phyloP scores from a whole-genome alignment of 2,113 vertebrate genomes.

The Ranitomeya imitator region DNA sequence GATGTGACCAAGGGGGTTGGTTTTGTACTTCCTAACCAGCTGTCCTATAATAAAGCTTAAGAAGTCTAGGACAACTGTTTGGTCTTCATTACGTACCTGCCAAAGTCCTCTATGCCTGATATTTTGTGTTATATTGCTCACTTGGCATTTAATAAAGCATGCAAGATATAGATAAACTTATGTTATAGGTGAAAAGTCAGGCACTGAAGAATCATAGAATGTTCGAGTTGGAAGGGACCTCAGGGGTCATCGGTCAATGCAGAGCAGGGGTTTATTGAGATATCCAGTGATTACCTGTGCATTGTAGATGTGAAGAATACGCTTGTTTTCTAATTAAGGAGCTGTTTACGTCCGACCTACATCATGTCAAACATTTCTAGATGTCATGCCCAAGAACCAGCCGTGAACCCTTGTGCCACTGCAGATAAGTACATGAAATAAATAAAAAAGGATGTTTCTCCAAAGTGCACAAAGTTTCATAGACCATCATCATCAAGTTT shows the following conservation, averaged over 20 bases:
- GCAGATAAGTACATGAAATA: not conserved
- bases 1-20: not conserved
- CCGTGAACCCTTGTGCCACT: not conserved
- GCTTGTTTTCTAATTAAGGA: no score
- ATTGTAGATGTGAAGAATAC: no score
- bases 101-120: not conserved
- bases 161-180: no score
- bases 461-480: not conserved
- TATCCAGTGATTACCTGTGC: no score
- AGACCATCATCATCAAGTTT: no score
- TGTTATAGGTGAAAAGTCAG: no score
- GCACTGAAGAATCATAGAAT: no score
- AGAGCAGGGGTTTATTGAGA: no score
- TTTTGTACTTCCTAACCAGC: not conserved
- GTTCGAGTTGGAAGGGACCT: no score
- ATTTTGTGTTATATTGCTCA: not conserved
- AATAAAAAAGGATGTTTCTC: slow-evolving; percentile 6
- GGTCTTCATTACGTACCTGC: not conserved
- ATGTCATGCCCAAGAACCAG: not conserved
- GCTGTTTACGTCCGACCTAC: no score
- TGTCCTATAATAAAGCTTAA: not conserved
- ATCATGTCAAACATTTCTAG: not conserved
- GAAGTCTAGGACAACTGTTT: not conserved
- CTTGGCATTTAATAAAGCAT: no score
- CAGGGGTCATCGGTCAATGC: no score